These are phyloP conservation scores for Sander lucioperca DNA, from an alignment of 2,113 vertebrate genomes.

Conservation along the genomic window DNA sequence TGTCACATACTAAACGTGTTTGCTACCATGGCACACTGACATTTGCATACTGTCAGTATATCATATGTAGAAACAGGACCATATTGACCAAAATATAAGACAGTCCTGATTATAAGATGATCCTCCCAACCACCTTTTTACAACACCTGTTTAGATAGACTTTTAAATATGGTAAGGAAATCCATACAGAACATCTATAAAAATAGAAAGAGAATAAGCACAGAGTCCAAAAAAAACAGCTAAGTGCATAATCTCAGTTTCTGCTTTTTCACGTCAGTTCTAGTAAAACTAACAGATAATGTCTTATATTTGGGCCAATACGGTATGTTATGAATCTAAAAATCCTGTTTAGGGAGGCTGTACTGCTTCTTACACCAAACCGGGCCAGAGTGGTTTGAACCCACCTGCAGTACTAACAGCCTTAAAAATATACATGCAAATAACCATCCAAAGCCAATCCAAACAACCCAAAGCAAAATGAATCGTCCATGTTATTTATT, in stretches of 20 bases:
- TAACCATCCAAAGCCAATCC: neutral
- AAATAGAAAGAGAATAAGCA: neutral
- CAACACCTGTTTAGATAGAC: no score
- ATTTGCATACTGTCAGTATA: no score
- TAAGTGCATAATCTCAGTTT: neutral
- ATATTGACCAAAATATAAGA: no score
- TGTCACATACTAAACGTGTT: no score
- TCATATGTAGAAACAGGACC: no score
- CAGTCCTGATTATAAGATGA: no score
- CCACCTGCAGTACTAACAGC: neutral
- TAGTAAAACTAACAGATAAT: neutral
- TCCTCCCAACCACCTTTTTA: no score
- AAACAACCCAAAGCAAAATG: constrained; percentile 64
- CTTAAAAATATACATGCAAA: neutral
- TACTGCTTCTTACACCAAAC: neutral
- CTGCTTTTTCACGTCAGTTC: neutral
- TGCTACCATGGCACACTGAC: no score
- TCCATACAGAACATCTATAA: neutral
- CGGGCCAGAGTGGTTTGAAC: neutral
- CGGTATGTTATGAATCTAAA: neutral
- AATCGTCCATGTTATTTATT: constrained; percentile 82
- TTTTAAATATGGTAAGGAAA: neutral
- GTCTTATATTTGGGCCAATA: neutral
- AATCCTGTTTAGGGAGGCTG: neutral
- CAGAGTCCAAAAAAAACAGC: neutral